phyloP scores from a whole-genome alignment of 1,140 invertebrate species.

The Chymomyza costata region DNA sequence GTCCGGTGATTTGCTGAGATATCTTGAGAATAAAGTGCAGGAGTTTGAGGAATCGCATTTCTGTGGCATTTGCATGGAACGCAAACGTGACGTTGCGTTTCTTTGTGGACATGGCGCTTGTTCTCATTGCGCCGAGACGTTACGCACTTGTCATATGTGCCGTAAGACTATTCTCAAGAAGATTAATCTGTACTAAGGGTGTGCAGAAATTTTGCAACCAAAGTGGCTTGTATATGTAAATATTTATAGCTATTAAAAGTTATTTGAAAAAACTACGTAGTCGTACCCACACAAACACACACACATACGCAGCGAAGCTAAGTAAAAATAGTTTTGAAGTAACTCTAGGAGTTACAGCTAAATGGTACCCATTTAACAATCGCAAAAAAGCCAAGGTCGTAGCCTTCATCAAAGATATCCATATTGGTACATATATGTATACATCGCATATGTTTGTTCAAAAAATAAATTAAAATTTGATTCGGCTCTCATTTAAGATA shows the following conservation, averaged over 20 bases:
- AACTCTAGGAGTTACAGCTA: too few species aligned
- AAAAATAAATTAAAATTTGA: too few species aligned
- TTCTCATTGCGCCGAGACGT: slow-evolving; percentile 86
- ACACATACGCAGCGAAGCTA: slow-evolving; percentile 19
- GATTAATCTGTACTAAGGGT: slow-evolving; percentile 85
- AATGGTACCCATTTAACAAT: too few species aligned
- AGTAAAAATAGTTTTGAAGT: too few species aligned
- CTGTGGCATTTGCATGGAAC: slow-evolving; percentile 88
- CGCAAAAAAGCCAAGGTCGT: too few species aligned
- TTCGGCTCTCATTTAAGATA: too few species aligned
- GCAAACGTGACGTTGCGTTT: slow-evolving; percentile 88
- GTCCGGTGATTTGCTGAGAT: slow-evolving; percentile 80
- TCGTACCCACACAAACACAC: slow-evolving; percentile 14
- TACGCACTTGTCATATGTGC: slow-evolving; percentile 94
- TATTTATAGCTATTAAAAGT: slow-evolving; percentile 28
- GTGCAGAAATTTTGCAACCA: slow-evolving; percentile 38
- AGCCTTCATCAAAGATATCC: too few species aligned
- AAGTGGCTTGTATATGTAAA: slow-evolving; percentile 62
- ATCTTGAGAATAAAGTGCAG: slow-evolving; percentile 89
- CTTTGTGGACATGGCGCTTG: slow-evolving; percentile 93
- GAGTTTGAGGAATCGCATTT: slow-evolving; percentile 91
- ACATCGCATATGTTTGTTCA: too few species aligned
- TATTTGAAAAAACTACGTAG: too few species aligned
- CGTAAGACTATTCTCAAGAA: slow-evolving; percentile 91
- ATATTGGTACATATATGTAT: too few species aligned